A percentile compares a stretch with the other conserved stretches of the same genome.
Conservation (phyloP, 2,113 vertebrate genomes). For the Cyprinodon brontotheroides region DNA sequence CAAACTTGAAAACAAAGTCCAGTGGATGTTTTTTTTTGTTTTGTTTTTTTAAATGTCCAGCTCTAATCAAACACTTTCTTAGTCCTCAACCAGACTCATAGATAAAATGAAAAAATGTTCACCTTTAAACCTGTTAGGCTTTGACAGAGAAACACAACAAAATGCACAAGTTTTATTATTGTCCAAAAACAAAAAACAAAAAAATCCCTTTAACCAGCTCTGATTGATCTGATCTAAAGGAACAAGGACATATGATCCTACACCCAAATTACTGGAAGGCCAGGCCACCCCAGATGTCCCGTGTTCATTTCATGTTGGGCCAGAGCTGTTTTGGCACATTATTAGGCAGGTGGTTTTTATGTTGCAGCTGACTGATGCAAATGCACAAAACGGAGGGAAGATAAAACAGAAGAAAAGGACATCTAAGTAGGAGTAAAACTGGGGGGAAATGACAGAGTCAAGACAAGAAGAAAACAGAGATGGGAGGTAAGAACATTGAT, state of each 20-base stretch:
- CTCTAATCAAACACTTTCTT: too few relatives aligned
- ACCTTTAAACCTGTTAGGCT: too few relatives aligned
- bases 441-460: neutral
- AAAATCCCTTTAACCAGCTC: neutral
- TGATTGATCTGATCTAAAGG: neutral
- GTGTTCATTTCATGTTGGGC: neutral
- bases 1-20: too few relatives aligned
- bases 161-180: neutral
- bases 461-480: neutral
- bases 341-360: neutral
- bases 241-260: neutral
- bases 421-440: conserved; percentile 3
- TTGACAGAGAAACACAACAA: neutral
- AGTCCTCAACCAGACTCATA: too few relatives aligned
- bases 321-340: conserved; percentile 2
- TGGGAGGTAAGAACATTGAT: neutral
- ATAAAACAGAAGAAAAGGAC: neutral
- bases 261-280: neutral
- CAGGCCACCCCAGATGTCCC: neutral
- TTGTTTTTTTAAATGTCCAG: too few relatives aligned
- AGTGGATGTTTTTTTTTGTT: too few relatives aligned
- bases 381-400: conserved; percentile 2
- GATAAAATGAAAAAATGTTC: too few relatives aligned
- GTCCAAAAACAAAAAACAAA: neutral
- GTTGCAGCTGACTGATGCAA: conserved; percentile 6